Percentiles rank a stretch among this genome's conserved stretches.
These are phyloP conservation scores for Drosophila murphyi DNA, from an alignment of 1,140 invertebrate species.

Conservation along the genomic window DNA sequence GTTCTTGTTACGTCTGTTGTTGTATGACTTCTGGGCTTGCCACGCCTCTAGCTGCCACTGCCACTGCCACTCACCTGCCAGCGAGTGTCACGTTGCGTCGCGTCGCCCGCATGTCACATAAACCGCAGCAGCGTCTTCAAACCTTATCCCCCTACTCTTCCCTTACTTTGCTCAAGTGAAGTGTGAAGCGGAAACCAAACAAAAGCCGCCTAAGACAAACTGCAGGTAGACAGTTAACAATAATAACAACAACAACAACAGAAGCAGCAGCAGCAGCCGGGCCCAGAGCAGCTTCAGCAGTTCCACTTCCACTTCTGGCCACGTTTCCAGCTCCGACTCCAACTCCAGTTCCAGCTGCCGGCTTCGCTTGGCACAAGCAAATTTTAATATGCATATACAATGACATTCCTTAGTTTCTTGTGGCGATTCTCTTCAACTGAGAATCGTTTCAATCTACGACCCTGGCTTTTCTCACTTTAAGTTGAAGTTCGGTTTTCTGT, in stretches of 20 bases:
- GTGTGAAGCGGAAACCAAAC: conserved; percentile 82
- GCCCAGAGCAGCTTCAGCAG: conserved; percentile 13
- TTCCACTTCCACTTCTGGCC: conserved; percentile 20
- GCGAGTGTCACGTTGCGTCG: conserved; percentile 44
- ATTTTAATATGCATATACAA: conserved; percentile 75
- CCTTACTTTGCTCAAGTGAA: conserved; percentile 53
- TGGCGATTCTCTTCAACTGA: conserved; percentile 30
- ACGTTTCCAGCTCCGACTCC: background rate
- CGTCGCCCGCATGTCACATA: conserved; percentile 78
- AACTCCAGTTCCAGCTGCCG: conserved; percentile 7
- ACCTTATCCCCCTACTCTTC: background rate
- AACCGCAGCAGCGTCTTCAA: conserved; percentile 60
- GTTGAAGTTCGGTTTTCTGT: conserved; percentile 31
- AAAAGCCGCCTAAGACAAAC: conserved; percentile 79
- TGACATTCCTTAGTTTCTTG: conserved; percentile 29
- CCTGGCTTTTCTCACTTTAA: conserved; percentile 69
- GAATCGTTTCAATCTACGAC: conserved; percentile 60
- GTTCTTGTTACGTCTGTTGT: conserved; percentile 53
- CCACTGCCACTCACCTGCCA: conserved; percentile 77
- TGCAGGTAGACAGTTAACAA: conserved; percentile 59
- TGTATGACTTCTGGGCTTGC: conserved; percentile 78
- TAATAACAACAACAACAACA: background rate
- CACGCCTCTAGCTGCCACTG: conserved; percentile 32
- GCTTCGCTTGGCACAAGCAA: conserved; percentile 57
- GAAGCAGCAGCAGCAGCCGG: background rate